A percentile compares a stretch with the other conserved stretches of the same genome.
phyloP scores from a whole-genome alignment of 1,140 invertebrate species.

The Aphelenchoides besseyi region DNA sequence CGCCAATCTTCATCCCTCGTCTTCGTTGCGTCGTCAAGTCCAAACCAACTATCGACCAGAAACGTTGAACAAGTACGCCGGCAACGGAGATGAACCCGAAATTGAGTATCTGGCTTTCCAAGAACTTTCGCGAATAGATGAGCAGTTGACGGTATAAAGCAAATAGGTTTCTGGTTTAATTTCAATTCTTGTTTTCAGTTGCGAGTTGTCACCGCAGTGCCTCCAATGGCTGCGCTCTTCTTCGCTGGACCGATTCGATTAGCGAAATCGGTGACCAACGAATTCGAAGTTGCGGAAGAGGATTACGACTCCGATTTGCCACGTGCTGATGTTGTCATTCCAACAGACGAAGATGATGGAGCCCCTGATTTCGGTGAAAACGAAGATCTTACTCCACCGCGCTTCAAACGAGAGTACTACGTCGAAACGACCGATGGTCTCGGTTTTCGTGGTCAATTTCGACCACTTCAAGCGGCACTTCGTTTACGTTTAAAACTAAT shows the following conservation, averaged over 20 bases:
- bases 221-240: conserved; percentile 46
- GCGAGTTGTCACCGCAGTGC: conserved; percentile 54
- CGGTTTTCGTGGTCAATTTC: conserved; percentile 31
- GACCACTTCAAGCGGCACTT: conserved; percentile 36
- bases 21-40: conserved; percentile 45
- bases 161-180: conserved; percentile 23
- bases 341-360: conserved; percentile 20
- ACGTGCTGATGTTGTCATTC: background rate
- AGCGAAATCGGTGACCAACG: conserved; percentile 27
- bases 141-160: conserved; percentile 47
- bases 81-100: conserved; percentile 29
- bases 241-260: conserved; percentile 55
- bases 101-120: conserved; percentile 56
- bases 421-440: conserved; percentile 38
- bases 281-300: conserved; percentile 41
- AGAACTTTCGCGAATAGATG: conserved; percentile 52
- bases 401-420: conserved; percentile 27
- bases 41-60: conserved; percentile 8
- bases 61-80: background rate
- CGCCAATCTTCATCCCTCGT: conserved; percentile 50
- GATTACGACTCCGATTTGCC: background rate
- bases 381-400: background rate
- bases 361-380: conserved; percentile 14
- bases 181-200: conserved; percentile 32
- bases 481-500: conserved; percentile 53